Evolutionary conservation across 37 sponge, comb jelly and placozoan species (phyloP).

Genomic region (Bolinopsis microptera): DNA sequence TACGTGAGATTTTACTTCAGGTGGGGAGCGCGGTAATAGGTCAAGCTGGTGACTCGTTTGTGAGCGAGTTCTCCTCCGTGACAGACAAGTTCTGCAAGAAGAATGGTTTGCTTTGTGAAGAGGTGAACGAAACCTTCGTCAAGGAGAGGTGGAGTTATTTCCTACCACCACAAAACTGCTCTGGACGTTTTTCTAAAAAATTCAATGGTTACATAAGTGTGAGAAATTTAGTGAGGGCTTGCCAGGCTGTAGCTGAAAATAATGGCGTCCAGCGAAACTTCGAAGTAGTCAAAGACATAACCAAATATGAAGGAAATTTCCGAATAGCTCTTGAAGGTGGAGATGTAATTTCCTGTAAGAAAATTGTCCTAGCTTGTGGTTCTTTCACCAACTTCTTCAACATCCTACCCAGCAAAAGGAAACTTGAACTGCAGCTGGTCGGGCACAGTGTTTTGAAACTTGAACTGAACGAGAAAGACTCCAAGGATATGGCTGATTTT

Average conservation of each 20-base stretch:
- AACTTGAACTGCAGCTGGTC: neutral
- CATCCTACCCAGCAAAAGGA: neutral
- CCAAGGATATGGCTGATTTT: neutral
- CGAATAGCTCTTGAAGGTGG: neutral
- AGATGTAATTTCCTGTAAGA: neutral
- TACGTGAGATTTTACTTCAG: too few species aligned
- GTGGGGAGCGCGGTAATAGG: neutral
- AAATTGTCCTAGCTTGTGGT: slow-evolving; percentile 1
- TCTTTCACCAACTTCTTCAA: slow-evolving; percentile 16
- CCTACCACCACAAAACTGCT: neutral
- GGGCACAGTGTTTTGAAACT: slow-evolving; percentile 56
- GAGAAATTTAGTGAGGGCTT: slow-evolving; percentile 31
- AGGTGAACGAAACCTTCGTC: neutral
- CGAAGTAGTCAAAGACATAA: neutral
- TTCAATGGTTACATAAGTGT: slow-evolving; percentile 46
- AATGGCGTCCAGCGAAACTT: slow-evolving; percentile 4
- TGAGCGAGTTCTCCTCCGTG: neutral
- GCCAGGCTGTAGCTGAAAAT: neutral
- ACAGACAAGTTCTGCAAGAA: neutral
- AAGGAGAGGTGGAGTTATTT: neutral
- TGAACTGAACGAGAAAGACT: neutral
- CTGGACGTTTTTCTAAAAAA: slow-evolving; percentile 5
- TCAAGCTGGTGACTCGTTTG: neutral
- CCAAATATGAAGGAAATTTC: neutral
- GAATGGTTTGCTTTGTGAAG: neutral